phyloP scores from a whole-genome alignment of 2,113 vertebrate species.

The Microcebus griseorufus region DNA sequence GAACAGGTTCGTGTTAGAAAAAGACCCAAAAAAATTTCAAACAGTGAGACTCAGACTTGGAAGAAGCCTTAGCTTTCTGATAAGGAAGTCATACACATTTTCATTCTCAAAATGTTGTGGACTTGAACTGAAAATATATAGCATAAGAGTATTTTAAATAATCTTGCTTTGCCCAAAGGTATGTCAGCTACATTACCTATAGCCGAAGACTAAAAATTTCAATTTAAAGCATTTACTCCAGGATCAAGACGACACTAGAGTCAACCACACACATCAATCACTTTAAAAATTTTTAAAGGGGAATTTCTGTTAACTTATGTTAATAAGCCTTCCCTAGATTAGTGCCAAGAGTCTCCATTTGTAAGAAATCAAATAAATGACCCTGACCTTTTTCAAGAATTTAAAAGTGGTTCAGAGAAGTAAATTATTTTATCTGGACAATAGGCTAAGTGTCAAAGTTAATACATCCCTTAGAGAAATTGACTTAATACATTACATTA shows the following conservation, averaged over 20 bases:
- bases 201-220: background rate
- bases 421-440: conserved; percentile 42
- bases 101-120: background rate
- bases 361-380: conserved; percentile 56
- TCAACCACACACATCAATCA: background rate
- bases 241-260: background rate
- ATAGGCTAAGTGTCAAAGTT: conserved; percentile 46
- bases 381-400: conserved; percentile 43
- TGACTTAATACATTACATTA: conserved; percentile 46
- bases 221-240: background rate
- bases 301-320: background rate
- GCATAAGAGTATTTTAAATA: background rate
- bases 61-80: background rate
- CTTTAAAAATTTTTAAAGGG: conserved; percentile 4
- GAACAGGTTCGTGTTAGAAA: background rate
- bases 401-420: conserved; percentile 32
- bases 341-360: background rate
- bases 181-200: background rate
- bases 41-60: background rate
- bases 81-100: background rate
- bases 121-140: background rate
- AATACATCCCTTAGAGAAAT: conserved; percentile 31
- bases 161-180: background rate
- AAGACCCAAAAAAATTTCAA: background rate
- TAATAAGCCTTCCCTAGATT: conserved; percentile 11